Percentiles rank a stretch among this genome's conserved stretches.
These are phyloP conservation scores for Pantherophis vulpinus DNA, from an alignment of 2,797 vertebrate genomes.

Conservation along the genomic window DNA sequence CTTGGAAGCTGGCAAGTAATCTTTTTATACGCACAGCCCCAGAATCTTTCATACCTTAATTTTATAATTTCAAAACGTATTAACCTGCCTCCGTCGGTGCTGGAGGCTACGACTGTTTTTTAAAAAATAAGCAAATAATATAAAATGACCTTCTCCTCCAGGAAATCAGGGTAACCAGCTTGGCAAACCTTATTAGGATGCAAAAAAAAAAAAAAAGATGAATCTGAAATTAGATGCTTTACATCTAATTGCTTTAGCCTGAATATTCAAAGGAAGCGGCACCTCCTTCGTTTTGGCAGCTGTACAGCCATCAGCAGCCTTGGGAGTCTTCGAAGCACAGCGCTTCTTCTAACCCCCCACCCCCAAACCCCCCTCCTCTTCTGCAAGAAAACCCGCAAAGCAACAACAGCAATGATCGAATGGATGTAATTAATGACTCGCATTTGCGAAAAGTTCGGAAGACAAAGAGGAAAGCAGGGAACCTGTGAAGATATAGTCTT, in stretches of 20 bases:
- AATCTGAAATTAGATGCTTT: neutral
- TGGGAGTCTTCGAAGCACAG: neutral
- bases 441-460: neutral
- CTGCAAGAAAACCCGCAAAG: neutral
- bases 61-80: neutral
- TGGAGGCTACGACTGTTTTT: too few species aligned
- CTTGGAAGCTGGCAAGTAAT: conserved; percentile 48
- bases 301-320: neutral
- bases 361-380: neutral
- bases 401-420: neutral
- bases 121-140: neutral
- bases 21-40: neutral
- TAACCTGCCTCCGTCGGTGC: neutral
- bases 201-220: neutral
- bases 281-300: neutral
- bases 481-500: too few species aligned
- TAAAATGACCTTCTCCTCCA: neutral
- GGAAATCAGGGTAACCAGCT: neutral
- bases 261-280: neutral
- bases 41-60: neutral
- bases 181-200: neutral
- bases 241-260: neutral
- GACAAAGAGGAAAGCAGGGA: neutral
- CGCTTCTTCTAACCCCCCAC: neutral
- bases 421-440: neutral